Evolutionary conservation across 2,888 invertebrate species (phyloP), one percentile per base, ranked within the genome.

Genomic region (Chirona hameri): DNA sequence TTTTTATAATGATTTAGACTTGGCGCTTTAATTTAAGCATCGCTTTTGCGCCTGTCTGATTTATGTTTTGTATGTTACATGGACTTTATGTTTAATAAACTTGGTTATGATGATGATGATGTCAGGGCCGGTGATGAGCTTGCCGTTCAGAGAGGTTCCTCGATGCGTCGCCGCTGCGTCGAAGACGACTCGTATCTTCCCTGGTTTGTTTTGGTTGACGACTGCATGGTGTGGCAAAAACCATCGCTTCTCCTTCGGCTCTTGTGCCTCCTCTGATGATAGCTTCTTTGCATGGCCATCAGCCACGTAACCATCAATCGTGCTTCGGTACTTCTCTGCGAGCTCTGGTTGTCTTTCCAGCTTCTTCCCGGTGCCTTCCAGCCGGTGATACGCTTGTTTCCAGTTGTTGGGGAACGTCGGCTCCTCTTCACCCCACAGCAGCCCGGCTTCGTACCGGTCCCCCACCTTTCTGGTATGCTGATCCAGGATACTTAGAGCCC

Each of bases 201-300:
- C 82, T 4, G 86, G 84, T 72, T 86, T 85, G 46, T 85, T 85
- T 4, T 83, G 83, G 29, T 83, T 84, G 0, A 27, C 39, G 0
- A 84, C 85, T 0, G 82, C 83, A 83, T 85, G 85, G 65, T 86
- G 85, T 2, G 85, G 85, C 0, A 86, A 69, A 52, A 84, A 85
- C 84, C 83, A 85, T 15, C 69, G 12, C 7, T n/a, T 5, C 1
- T 72, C 69, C 9, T 31, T 72, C 4, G 69, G 7, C 4, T 1
- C 15, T n/a, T 29, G 9, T 1, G 31, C 29, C 31, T 72, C 69
- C 10, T 31, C 29, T 4, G 31, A 4, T 31, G 69, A 21, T n/a
- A 72, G 31, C 15, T 72, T 72, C 4, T 31, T 15, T 5, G 69
- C 69, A 9, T 72, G 69, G 1, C 29, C 69, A 2, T 72, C 29